Evolutionary conservation across 2,888 invertebrate species (phyloP), one percentile per base, ranked within the genome.

Genomic region (Patella caerulea): DNA sequence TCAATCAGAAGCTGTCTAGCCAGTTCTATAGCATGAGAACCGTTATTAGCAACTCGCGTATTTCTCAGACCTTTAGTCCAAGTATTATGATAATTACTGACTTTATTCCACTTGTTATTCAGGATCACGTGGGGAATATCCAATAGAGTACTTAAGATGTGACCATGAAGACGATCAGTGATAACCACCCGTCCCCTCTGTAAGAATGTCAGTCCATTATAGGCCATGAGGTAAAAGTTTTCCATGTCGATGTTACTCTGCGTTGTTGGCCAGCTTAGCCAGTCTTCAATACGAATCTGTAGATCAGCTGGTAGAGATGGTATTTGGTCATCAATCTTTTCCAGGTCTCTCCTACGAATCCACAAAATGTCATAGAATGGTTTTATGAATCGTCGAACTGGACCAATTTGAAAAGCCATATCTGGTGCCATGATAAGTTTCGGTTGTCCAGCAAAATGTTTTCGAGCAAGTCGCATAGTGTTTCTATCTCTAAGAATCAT

Each of bases 111-210:
- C 34, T 76, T 76, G 74, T 81, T 81, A 75, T 83, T 82, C n/a
- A 84, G 74, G 5, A 83, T 34, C 7, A 84, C 83, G 75, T 83
- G 84, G 1, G 84, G 83, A 17, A 84, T 82, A 59, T 80, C 74
- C 52, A 80, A 53, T 53, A 83, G 56, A 1, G 79, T 79, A 72
- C 78, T 74, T 54, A 84, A 55, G 53, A 84, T 81, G 59, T 84
- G 83, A 0, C 83, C 83, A 72, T 83, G 83, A 2, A 83, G 76
- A 3, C 82, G 74, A 72, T 83, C 83, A 11, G 84, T 84, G 54
- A 82, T 76, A 19, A 81, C 78, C 19, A 84, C 82, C 11, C 84
- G 77, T 0, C 83, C 84, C 14, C 80, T 72, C 75, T 79, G 80
- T 12, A 80, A 65, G 29, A 78, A 83, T 53, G 72, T 75, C n/a